Conservation (phyloP, 2,797 vertebrate genomes). For the Linurgus olivaceus region DNA sequence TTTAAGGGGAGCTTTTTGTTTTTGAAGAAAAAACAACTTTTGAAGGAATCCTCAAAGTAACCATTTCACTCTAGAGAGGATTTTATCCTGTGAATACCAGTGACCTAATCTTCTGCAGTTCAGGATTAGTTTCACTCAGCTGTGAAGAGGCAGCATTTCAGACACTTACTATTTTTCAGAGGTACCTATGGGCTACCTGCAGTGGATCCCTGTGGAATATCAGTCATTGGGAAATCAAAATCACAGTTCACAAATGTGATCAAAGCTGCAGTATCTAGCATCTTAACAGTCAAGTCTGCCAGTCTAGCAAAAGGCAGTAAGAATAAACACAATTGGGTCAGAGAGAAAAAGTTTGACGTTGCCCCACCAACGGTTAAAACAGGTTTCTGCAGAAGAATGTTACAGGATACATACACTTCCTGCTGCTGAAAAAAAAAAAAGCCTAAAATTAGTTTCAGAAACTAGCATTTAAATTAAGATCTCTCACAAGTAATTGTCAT, state of each 20-base stretch:
- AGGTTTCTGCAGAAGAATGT: not conserved
- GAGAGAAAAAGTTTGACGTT: not conserved
- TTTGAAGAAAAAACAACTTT: not conserved
- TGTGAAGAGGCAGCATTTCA: not conserved
- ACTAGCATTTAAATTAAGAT: not conserved
- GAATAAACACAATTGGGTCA: not conserved
- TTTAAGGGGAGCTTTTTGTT: not conserved
- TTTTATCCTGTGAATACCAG: not conserved
- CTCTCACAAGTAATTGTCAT: not conserved
- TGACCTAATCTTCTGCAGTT: not conserved
- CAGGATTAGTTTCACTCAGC: not conserved
- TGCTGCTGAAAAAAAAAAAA: not conserved
- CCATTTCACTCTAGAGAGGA: not conserved
- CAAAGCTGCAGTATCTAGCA: not conserved
- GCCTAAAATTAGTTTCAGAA: not conserved
- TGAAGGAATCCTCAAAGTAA: not conserved
- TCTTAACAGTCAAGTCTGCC: not conserved
- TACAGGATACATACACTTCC: not conserved
- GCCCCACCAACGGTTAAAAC: not conserved
- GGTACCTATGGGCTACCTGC: not conserved
- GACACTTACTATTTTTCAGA: not conserved
- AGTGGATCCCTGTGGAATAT: not conserved
- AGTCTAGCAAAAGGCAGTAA: not conserved
- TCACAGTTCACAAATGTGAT: not conserved
- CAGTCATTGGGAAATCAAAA: not conserved